Base-by-base conservation (phyloP, 2,888 invertebrate species). In the Lasioglossum oenotherae region DNA sequence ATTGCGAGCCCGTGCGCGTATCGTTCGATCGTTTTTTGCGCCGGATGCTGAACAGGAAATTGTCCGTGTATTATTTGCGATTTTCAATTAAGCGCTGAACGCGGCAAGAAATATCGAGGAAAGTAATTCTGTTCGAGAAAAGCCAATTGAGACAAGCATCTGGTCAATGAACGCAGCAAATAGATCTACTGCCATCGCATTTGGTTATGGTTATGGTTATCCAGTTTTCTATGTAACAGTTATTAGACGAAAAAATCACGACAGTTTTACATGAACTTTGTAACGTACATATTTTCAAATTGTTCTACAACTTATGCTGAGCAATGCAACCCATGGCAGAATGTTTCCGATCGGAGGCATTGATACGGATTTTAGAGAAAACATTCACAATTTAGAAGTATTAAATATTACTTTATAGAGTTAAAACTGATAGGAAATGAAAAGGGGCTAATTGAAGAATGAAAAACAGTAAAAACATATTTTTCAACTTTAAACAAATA, bases 11-110 rank as follows among this genome's bases (percentile, higher is more conserved):
- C 6, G 35, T 16, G 60, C 60, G 60, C 14, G 60, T 64, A 64
- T 53, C 41, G 69, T 41, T 53, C 6, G 53, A 16, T 44, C 41
- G 38, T 79, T 75, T 82, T 82, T 79, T 83, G 46, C 44, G 31
- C 6, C 16, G 27, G 16, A 31, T 31, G 16, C 16, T 64, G 14
- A 27, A 4, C 16, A 16, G 10, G 23, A 75, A 76, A 80, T 76
- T 74, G 79, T 19, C 12, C 60, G 14, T 8, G 60, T 77, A 35
- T 74, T 69, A 44, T 83, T 83, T 46, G 67, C 53, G 81, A 83
- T 83, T 83, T 83, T 76, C 83, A 83, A 83, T 83, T 83, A 81
- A 73, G n/a, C 75, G 35, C 27, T 8, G 31, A 14, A 64, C 2
- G 27, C 35, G 6, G 44, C 64, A 80, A 83, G 80, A 80, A 83